These are phyloP conservation scores for Agriopis marginaria DNA, from an alignment of 2,888 invertebrate species.

Conservation along the genomic window DNA sequence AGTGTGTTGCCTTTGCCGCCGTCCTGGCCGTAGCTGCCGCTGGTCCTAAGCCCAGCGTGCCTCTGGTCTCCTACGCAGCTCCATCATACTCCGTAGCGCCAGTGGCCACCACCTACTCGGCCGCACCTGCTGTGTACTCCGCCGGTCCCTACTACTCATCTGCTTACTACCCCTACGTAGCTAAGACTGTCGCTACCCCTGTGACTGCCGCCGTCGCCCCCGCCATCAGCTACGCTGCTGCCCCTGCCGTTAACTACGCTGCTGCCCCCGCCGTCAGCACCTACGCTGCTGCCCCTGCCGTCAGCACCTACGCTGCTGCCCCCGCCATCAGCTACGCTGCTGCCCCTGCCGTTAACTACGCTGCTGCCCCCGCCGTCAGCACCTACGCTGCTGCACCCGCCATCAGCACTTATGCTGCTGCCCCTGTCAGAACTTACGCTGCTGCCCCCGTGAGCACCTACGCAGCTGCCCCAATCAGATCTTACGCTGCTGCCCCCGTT, in stretches of 20 bases:
- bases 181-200: conserved; percentile 13
- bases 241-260: background rate
- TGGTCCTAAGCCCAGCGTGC: conserved; percentile 36
- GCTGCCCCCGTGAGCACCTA: background rate
- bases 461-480: conserved; percentile 11
- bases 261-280: background rate
- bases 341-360: background rate
- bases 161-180: conserved; percentile 8
- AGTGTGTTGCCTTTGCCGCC: conserved; percentile 18
- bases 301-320: conserved; percentile 3
- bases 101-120: background rate
- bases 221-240: background rate
- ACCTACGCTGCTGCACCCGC: conserved; percentile 3
- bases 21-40: conserved; percentile 44
- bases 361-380: conserved; percentile 33
- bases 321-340: background rate
- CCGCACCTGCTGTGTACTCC: conserved; percentile 12
- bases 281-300: background rate
- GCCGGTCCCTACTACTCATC: conserved; percentile 2
- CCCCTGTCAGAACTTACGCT: conserved; percentile 7
- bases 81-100: conserved; percentile 11
- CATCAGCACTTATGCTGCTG: conserved; percentile 2
- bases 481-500: conserved; percentile 16
- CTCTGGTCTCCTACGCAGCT: conserved; percentile 29
- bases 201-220: background rate